Evolutionary conservation across 2,888 invertebrate genomes (phyloP).

Genomic region (Pemphredon lugubris): DNA sequence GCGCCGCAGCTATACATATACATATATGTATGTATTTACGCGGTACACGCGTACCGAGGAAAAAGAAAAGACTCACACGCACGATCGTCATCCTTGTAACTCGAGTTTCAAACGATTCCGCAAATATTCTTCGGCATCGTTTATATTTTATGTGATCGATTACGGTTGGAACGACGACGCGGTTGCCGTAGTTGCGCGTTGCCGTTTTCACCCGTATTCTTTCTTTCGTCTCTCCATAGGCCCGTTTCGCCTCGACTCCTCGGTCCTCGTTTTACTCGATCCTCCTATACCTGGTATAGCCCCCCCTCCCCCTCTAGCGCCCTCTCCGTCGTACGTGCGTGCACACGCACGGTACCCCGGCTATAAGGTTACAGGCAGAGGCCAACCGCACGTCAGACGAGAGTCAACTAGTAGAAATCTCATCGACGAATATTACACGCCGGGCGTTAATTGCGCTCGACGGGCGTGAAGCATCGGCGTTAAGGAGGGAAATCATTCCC

Average conservation of each 20-base stretch:
- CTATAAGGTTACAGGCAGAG: conserved; percentile 65
- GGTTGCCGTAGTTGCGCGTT: conserved; percentile 8
- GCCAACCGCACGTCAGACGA: conserved; percentile 62
- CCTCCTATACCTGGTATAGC: too few species aligned
- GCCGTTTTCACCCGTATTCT: conserved; percentile 32
- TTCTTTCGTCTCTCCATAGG: background rate
- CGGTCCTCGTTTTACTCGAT: background rate
- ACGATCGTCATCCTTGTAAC: too few species aligned
- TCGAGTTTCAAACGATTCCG: too few species aligned
- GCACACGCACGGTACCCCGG: conserved; percentile 36
- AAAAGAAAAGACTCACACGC: too few species aligned
- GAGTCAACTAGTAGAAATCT: conserved; percentile 68
- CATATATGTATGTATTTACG: too few species aligned
- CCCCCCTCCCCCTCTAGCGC: background rate
- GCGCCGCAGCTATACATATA: too few species aligned
- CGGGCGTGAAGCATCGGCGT: conserved; percentile 39
- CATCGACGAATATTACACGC: conserved; percentile 69
- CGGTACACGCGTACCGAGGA: too few species aligned
- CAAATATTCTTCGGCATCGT: conserved; percentile 6
- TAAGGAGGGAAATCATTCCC: conserved; percentile 47
- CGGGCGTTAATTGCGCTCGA: conserved; percentile 65
- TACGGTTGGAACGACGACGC: conserved; percentile 20
- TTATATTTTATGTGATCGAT: conserved; percentile 30
- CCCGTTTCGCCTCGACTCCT: background rate
- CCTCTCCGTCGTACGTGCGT: conserved; percentile 16